A percentile compares a stretch with the other conserved stretches of the same genome.
Evolutionary conservation across 2,888 invertebrate genomes (phyloP).

Genomic region (Drosophila nigricruria): DNA sequence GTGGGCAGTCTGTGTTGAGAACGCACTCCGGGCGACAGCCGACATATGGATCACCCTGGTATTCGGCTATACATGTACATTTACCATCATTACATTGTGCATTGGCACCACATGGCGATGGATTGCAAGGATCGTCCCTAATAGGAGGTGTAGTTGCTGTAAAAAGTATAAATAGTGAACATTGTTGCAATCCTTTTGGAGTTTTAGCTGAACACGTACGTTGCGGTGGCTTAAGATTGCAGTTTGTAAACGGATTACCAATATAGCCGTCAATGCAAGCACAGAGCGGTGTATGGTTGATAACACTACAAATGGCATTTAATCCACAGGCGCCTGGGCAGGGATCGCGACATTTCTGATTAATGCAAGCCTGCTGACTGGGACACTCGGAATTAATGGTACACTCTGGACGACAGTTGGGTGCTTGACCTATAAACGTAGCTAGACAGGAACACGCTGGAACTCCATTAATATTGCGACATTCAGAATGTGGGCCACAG

Average conservation of each 20-base stretch:
- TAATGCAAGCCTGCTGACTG: conserved; percentile 90
- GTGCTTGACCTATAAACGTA: conserved; percentile 89
- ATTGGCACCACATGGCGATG: conserved; percentile 92
- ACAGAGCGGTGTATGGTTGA: conserved; percentile 90
- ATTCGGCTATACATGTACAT: conserved; percentile 90
- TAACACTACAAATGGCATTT: conserved; percentile 88
- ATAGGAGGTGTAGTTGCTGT: conserved; percentile 72
- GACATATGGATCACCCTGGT: conserved; percentile 90
- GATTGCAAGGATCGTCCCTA: conserved; percentile 88
- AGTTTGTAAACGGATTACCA: conserved; percentile 87
- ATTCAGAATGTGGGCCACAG: conserved; percentile 89
- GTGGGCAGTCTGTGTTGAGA: conserved; percentile 90
- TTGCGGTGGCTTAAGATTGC: conserved; percentile 83
- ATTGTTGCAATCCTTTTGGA: background rate
- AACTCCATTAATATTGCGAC: conserved; percentile 87
- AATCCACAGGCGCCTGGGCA: conserved; percentile 90
- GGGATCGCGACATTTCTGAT: conserved; percentile 90
- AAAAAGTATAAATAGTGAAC: conserved; percentile 24
- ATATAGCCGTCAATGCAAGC: conserved; percentile 87
- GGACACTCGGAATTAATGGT: conserved; percentile 90
- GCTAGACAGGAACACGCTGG: conserved; percentile 89
- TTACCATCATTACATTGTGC: conserved; percentile 89
- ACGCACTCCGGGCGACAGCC: conserved; percentile 93
- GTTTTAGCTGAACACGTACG: conserved; percentile 68
- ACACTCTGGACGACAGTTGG: conserved; percentile 91